phyloP scores from a whole-genome alignment of 2,888 invertebrate species.

The Fabriciana adippe region DNA sequence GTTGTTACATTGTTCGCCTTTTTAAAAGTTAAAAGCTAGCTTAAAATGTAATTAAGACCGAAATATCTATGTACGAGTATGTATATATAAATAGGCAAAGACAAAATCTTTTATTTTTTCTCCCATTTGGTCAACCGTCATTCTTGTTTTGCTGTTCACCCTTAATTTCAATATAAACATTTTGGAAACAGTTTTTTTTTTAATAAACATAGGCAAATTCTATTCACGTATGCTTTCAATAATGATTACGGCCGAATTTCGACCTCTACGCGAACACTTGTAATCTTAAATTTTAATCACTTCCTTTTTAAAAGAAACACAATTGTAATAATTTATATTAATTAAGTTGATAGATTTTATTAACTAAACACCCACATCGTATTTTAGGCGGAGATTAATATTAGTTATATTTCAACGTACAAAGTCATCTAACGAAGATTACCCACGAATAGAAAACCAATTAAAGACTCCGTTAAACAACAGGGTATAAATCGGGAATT shows the following conservation, averaged over 20 bases:
- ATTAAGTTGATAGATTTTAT: constrained; percentile 11
- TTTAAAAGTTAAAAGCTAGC: not conserved
- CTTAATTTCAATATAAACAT: too few species aligned
- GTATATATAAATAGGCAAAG: too few species aligned
- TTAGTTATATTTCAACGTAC: constrained; percentile 15
- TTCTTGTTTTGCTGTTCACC: too few species aligned
- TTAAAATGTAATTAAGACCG: constrained; percentile 1
- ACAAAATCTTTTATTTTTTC: too few species aligned
- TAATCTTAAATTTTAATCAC: not conserved
- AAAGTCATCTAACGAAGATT: constrained; percentile 25
- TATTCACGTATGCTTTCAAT: too few species aligned
- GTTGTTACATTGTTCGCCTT: not conserved
- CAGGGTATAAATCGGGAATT: constrained; percentile 25
- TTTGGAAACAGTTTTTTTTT: too few species aligned
- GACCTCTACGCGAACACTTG: not conserved
- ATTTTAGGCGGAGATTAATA: constrained; percentile 16
- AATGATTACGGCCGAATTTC: too few species aligned
- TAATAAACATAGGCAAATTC: too few species aligned
- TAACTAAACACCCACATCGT: not conserved
- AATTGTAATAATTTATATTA: constrained; percentile 8
- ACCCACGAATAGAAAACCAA: constrained; percentile 17
- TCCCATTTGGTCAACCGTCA: too few species aligned
- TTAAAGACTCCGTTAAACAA: constrained; percentile 20
- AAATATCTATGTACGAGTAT: too few species aligned
- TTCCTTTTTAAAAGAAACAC: not conserved